A percentile compares a stretch with the other conserved stretches of the same genome.
Evolutionary conservation across 2,888 invertebrate species (phyloP).

Genomic region (Antheraea assamensis): DNA sequence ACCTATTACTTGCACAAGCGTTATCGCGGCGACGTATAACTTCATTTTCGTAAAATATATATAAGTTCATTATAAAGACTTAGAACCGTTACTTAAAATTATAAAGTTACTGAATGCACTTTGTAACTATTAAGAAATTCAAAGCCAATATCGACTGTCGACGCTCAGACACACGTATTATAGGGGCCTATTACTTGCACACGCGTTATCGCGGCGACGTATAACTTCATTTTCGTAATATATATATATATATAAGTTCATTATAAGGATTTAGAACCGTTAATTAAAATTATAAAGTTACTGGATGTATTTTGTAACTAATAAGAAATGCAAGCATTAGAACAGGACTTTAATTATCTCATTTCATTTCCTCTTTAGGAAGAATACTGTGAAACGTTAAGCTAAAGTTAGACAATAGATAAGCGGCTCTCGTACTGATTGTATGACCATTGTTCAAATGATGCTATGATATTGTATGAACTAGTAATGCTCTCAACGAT

Average conservation of each 20-base stretch:
- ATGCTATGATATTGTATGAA: no score
- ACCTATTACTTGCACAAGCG: constrained; percentile 62
- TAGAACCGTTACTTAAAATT: no score
- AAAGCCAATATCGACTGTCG: constrained; percentile 80
- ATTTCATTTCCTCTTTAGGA: not conserved
- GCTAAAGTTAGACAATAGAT: not conserved
- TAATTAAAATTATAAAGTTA: no score
- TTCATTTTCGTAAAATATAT: constrained; percentile 21
- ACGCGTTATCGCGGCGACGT: constrained; percentile 45
- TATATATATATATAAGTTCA: constrained; percentile 16
- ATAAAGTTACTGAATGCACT: no score
- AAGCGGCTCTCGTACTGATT: not conserved
- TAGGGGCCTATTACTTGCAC: constrained; percentile 59
- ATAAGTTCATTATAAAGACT: constrained; percentile 6
- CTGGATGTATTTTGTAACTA: not conserved
- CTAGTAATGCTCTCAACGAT: no score
- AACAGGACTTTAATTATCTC: not conserved
- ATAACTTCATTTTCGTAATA: constrained; percentile 21
- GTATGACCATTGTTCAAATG: not conserved
- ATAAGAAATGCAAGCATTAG: not conserved
- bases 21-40: constrained; percentile 35
- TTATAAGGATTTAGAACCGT: not conserved
- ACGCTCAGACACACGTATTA: constrained; percentile 64
- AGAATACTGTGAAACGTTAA: not conserved
- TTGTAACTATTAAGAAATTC: constrained; percentile 35